Evolutionary conservation across 2,888 invertebrate species (phyloP).

Genomic region (Andrena trimmerana): DNA sequence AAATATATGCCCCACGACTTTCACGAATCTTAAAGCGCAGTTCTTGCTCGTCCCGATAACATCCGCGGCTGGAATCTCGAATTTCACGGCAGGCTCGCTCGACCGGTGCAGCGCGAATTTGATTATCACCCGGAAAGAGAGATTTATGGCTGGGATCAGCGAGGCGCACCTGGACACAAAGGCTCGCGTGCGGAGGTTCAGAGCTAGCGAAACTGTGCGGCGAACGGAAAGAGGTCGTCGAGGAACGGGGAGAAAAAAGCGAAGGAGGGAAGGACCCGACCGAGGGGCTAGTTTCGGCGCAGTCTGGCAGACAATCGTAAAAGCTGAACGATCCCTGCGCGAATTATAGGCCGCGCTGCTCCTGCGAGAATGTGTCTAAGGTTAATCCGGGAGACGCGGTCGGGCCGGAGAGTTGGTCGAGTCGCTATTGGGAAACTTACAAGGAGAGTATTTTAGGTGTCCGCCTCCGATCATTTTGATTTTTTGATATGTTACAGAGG

Average conservation of each 20-base stretch:
- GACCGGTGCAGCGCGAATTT: constrained; percentile 56
- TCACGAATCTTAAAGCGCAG: not conserved
- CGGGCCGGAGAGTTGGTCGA: no score
- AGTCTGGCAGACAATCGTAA: constrained; percentile 84
- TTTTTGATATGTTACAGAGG: no score
- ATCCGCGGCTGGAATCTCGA: not conserved
- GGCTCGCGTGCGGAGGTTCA: constrained; percentile 17
- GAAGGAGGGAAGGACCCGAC: constrained; percentile 33
- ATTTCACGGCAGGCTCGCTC: constrained; percentile 11
- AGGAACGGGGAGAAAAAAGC: constrained; percentile 4
- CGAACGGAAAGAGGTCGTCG: not conserved
- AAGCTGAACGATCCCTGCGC: constrained; percentile 83
- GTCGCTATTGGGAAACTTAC: no score
- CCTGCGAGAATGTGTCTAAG: constrained; percentile 61
- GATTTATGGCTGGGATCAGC: constrained; percentile 9
- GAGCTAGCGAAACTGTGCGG: constrained; percentile 2
- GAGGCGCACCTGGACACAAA: constrained; percentile 1
- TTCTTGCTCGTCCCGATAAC: not conserved
- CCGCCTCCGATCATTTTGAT: no score
- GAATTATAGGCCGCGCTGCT: constrained; percentile 83
- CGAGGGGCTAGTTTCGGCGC: constrained; percentile 68
- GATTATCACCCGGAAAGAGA: constrained; percentile 70
- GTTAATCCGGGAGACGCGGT: no score
- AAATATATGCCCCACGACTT: not conserved
- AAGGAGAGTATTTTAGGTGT: no score